These are phyloP conservation scores for Halictus ligatus DNA, from an alignment of 2,888 invertebrate species.

Conservation along the genomic window DNA sequence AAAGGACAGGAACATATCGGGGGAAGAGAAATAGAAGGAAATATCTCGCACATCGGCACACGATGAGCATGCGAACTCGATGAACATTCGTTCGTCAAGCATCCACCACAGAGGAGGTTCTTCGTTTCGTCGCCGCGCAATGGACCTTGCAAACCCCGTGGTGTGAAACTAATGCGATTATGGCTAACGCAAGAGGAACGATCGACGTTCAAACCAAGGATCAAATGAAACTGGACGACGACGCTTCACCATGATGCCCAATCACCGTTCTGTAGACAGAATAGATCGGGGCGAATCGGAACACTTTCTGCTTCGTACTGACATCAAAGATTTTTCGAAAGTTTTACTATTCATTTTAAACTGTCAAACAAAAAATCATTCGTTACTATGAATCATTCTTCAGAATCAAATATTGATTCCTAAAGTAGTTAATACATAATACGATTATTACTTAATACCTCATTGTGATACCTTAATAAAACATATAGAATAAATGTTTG, in stretches of 20 bases:
- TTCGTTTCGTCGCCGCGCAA: conserved; percentile 19
- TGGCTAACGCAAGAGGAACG: conserved; percentile 26
- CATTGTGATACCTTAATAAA: too few species aligned
- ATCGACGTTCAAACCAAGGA: conserved; percentile 51
- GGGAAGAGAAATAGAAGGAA: conserved; percentile 17
- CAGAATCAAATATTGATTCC: too few species aligned
- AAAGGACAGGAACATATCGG: not conserved
- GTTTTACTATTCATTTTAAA: too few species aligned
- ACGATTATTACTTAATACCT: too few species aligned
- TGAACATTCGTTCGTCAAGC: conserved; percentile 32
- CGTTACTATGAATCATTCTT: too few species aligned
- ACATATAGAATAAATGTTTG: too few species aligned
- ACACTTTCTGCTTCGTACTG: not conserved
- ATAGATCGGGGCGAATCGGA: not conserved
- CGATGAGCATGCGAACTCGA: conserved; percentile 28
- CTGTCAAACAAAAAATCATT: too few species aligned
- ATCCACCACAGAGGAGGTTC: conserved; percentile 9
- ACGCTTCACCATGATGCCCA: not conserved
- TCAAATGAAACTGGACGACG: conserved; percentile 46
- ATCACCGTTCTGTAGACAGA: not conserved
- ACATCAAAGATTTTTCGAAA: too few species aligned
- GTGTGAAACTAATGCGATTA: conserved; percentile 59
- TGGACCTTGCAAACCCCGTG: conserved; percentile 41
- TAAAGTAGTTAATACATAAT: too few species aligned
- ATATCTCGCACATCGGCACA: not conserved